Evolutionary conservation across 2,797 vertebrate genomes (phyloP).

Genomic region (Sorex maritimensis): DNA sequence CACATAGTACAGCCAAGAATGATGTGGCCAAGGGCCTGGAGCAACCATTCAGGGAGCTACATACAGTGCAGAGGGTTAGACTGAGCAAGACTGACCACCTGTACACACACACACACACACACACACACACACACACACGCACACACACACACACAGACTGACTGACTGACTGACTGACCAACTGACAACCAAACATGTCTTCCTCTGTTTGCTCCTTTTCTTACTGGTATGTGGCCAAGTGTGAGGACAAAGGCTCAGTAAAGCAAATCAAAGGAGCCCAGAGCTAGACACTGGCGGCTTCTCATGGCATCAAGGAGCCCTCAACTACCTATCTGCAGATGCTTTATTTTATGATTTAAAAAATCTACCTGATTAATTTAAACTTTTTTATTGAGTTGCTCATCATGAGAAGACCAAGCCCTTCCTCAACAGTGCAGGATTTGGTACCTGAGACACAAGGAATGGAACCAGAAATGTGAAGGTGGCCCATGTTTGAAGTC

Average conservation of each 20-base stretch:
- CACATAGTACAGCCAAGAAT: neutral
- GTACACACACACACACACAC: too few relatives aligned
- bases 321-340: neutral
- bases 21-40: neutral
- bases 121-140: neutral
- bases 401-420: neutral
- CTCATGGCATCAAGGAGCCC: neutral
- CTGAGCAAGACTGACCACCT: too few relatives aligned
- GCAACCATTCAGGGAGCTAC: too few relatives aligned
- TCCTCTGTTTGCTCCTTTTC: neutral
- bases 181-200: too few relatives aligned
- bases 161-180: too few relatives aligned
- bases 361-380: neutral
- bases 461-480: neutral
- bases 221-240: neutral
- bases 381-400: neutral
- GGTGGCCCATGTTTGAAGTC: neutral
- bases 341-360: slow-evolving; percentile 20
- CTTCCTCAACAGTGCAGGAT: neutral
- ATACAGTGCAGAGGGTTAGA: too few relatives aligned
- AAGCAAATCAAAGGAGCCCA: neutral
- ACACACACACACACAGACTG: neutral
- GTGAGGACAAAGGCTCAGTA: neutral
- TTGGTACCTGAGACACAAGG: neutral
- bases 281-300: neutral